These are phyloP conservation scores for Dastarcus helophoroides DNA, from an alignment of 2,888 invertebrate genomes.

Conservation along the genomic window DNA sequence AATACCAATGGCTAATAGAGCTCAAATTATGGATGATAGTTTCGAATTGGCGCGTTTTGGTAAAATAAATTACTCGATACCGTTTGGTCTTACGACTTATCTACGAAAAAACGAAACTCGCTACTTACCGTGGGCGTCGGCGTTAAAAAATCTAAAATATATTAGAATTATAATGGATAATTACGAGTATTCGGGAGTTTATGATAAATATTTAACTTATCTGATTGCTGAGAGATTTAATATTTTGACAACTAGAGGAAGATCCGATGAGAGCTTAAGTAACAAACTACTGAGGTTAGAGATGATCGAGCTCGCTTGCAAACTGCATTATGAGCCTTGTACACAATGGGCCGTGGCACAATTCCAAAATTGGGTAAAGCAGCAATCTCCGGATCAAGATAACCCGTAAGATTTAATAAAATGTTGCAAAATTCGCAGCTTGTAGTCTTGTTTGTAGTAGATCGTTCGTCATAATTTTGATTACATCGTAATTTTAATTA, in stretches of 20 bases:
- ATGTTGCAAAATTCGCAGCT: no score
- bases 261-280: constrained; percentile 41
- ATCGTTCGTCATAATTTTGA: neutral
- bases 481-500: constrained; percentile 1
- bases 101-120: constrained; percentile 50
- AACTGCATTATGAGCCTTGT: constrained; percentile 44
- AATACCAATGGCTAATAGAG: constrained; percentile 49
- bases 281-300: constrained; percentile 46
- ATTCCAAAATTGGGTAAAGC: constrained; percentile 34
- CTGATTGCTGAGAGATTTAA: constrained; percentile 33
- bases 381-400: constrained; percentile 26
- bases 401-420: constrained; percentile 26
- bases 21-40: constrained; percentile 64
- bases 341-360: constrained; percentile 40
- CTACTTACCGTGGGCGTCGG: constrained; percentile 55
- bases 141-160: constrained; percentile 45
- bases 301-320: constrained; percentile 48
- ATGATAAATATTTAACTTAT: constrained; percentile 26
- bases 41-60: constrained; percentile 52
- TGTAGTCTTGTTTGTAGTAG: neutral
- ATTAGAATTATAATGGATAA: constrained; percentile 40
- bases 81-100: constrained; percentile 52
- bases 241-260: constrained; percentile 42
- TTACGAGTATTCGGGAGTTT: constrained; percentile 42
- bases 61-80: constrained; percentile 45